Conservation (phyloP, 2,888 invertebrate genomes). For the Sesia apiformis region DNA sequence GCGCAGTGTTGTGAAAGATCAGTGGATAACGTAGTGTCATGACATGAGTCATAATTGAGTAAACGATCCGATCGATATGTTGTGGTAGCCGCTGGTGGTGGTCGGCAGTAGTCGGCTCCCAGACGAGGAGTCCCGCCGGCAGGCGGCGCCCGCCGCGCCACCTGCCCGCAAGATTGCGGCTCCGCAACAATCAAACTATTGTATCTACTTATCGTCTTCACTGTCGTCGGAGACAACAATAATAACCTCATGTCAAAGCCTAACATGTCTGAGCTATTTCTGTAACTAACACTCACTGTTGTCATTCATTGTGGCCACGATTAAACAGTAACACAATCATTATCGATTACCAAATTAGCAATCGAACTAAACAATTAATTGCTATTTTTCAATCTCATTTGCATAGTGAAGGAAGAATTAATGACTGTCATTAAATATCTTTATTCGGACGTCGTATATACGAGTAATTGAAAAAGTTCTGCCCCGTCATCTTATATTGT, state of each 20-base stretch:
- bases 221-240: slow-evolving; percentile 20
- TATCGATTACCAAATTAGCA: too few species aligned
- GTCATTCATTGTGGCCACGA: slow-evolving; percentile 5
- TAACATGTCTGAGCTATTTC: slow-evolving; percentile 28
- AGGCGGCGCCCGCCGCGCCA: neutral
- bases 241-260: slow-evolving; percentile 34
- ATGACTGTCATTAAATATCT: too few species aligned
- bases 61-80: too few species aligned
- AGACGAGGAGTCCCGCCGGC: neutral
- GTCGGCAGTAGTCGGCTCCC: neutral
- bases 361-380: too few species aligned
- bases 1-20: neutral
- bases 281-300: slow-evolving; percentile 14
- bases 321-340: neutral
- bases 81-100: too few species aligned
- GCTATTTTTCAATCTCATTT: too few species aligned
- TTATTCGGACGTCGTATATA: too few species aligned
- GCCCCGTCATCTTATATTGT: too few species aligned
- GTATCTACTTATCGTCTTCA: neutral
- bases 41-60: too few species aligned
- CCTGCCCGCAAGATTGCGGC: neutral
- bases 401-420: too few species aligned
- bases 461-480: too few species aligned
- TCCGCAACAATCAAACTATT: neutral
- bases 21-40: neutral